Percentiles rank a stretch among this genome's conserved stretches.
phyloP scores from a whole-genome alignment of 2,113 vertebrate species.

The Acrocephalus arundinaceus region DNA sequence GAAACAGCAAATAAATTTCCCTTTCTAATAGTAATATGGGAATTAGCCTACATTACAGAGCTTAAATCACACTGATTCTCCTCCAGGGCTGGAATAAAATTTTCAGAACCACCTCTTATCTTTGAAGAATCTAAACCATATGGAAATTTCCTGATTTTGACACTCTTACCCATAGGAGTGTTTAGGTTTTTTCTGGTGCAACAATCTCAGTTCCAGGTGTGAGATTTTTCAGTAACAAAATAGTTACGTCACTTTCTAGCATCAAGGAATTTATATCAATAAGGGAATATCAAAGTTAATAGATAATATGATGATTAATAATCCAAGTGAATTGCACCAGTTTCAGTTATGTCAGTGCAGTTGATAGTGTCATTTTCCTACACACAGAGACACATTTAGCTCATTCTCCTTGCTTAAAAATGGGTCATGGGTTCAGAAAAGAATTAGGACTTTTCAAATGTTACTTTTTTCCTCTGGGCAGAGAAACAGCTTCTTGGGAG shows the following conservation, averaged over 20 bases:
- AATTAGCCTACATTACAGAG: constrained; percentile 27
- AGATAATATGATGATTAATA: background rate
- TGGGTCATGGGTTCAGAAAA: background rate
- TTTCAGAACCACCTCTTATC: constrained; percentile 43
- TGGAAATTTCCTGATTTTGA: constrained; percentile 40
- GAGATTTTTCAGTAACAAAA: background rate
- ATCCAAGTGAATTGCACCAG: background rate
- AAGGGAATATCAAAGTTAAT: background rate
- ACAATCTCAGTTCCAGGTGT: background rate
- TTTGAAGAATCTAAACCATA: constrained; percentile 39
- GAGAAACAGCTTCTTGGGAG: background rate
- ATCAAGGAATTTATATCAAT: background rate
- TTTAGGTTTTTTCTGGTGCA: background rate
- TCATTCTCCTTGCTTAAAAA: background rate
- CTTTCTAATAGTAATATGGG: constrained; percentile 19
- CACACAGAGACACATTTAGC: background rate
- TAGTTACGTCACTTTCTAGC: background rate
- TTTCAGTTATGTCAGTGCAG: background rate
- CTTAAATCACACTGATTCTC: constrained; percentile 34
- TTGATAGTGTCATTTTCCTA: background rate
- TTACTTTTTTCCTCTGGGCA: background rate
- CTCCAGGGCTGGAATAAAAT: constrained; percentile 35
- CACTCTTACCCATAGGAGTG: background rate
- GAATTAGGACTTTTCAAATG: background rate
- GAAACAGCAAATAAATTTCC: constrained; percentile 31